Conservation (phyloP, 2,888 invertebrate species). For the Leptinotarsa juncta region DNA sequence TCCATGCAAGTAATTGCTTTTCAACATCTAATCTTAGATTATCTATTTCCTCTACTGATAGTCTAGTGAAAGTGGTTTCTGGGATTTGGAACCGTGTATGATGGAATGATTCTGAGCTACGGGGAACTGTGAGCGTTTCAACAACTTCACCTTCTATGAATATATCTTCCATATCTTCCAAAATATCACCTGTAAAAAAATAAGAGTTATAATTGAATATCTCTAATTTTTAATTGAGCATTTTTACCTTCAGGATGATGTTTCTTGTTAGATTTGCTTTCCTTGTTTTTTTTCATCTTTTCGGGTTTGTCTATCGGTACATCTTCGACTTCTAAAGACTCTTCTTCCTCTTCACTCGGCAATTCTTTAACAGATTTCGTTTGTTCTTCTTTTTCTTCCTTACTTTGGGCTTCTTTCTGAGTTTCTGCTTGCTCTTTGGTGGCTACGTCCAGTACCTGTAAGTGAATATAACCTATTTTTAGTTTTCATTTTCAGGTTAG, state of each 20-base stretch:
- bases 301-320: conserved; percentile 65
- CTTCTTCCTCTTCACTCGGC: conserved; percentile 57
- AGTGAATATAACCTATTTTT: conserved; percentile 7
- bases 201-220: neutral
- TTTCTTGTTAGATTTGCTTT: conserved; percentile 66
- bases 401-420: conserved; percentile 70
- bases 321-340: conserved; percentile 57
- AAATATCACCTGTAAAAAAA: conserved; percentile 55
- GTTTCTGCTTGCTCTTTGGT: conserved; percentile 86
- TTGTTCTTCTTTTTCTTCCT: conserved; percentile 67
- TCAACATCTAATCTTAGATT: conserved; percentile 67
- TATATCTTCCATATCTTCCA: conserved; percentile 65
- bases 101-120: conserved; percentile 80
- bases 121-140: conserved; percentile 73
- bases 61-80: conserved; percentile 50
- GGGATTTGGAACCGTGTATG: conserved; percentile 72
- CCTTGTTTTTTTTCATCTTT: conserved; percentile 64
- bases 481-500: conserved; percentile 3
- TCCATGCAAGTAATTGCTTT: conserved; percentile 67
- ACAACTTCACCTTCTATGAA: conserved; percentile 82
- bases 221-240: too few relatives aligned
- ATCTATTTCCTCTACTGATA: conserved; percentile 64
- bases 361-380: conserved; percentile 69
- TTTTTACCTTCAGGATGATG: conserved; percentile 61
- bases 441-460: conserved; percentile 76